These are phyloP conservation scores for Hemistola chrysoprasaria DNA, from an alignment of 2,888 invertebrate species.

Conservation along the genomic window DNA sequence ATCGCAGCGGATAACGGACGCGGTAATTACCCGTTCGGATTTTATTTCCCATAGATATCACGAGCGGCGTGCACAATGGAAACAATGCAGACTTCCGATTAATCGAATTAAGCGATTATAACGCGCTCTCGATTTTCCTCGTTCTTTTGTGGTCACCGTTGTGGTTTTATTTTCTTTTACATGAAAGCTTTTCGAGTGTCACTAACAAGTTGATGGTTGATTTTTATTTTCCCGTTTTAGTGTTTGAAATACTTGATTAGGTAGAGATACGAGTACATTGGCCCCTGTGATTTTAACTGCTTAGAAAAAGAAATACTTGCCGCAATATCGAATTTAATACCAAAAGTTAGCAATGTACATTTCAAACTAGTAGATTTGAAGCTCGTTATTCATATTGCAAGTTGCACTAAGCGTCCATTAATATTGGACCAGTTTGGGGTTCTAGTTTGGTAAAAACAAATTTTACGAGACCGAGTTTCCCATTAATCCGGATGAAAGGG, in stretches of 20 bases:
- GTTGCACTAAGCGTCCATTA: conserved; percentile 18
- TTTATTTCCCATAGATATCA: conserved; percentile 50
- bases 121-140: conserved; percentile 25
- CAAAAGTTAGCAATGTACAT: conserved; percentile 20
- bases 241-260: too few species aligned
- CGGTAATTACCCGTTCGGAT: conserved; percentile 39
- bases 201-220: conserved; percentile 1
- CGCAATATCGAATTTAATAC: too few species aligned
- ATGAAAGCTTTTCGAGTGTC: conserved; percentile 12
- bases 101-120: conserved; percentile 43
- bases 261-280: too few species aligned
- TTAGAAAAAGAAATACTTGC: too few species aligned
- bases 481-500: conserved; percentile 25
- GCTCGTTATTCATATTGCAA: conserved; percentile 27
- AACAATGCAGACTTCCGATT: conserved; percentile 36
- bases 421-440: conserved; percentile 15
- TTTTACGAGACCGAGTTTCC: conserved; percentile 21
- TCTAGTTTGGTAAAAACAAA: conserved; percentile 12
- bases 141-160: conserved; percentile 25
- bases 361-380: conserved; percentile 22
- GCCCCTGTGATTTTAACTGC: too few species aligned
- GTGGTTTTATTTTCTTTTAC: conserved; percentile 15
- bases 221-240: too few species aligned
- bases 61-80: conserved; percentile 32
- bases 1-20: conserved; percentile 40